Base-by-base conservation (phyloP, 1,140 invertebrate genomes). In the Glossosoma conforme region DNA sequence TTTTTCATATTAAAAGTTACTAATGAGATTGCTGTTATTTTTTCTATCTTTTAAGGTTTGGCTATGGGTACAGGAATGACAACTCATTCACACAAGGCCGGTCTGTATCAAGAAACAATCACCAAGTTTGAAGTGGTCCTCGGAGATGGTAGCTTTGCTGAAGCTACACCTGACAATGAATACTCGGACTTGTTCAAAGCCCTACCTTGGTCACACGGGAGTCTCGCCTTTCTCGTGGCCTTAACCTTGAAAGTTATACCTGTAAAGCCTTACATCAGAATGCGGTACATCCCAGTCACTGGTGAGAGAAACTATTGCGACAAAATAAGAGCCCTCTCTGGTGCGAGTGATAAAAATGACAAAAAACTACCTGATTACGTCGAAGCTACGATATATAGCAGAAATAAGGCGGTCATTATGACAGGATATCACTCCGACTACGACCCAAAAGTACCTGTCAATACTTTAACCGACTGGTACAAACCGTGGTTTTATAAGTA, bases 401-500 rank as follows among this genome's bases (percentile, higher is more conserved):
- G 78, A 49, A 70, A 87, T 45, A 68, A 78, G 52, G 85, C 81
- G 18, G 87, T 91, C 1, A 69, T 92, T 6, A 91, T 92, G 87
- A 82, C 77, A 1, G 87, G 83, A 37, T 79, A 69, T 18, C 71
- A 73, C 36, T 64, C 68, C 0, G 67, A 71, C 42, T 69, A 70
- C 44, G 68, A 72, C 37, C 56, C 61, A 5, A 64, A 61, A 2
- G 52, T 70, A 6, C 54, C 59, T 65, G 62, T 89, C 0, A 91
- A 91, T 61, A 60, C 72, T 30, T 86, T 90, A 56, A 85, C 86
- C 0, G 70, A 69, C 22, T 91, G 85, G 81, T 85, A 87, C 67
- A 91, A 91, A 60, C 88, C 87, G 1, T 91, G 89, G 89, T 91
- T 91, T 69, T 91, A 85, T 63, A 84, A 83, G 52, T 86, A 92